A percentile compares a stretch with the other conserved stretches of the same genome.
These are phyloP conservation scores for Ammospiza caudacuta DNA, from an alignment of 2,113 vertebrate genomes.

Conservation along the genomic window DNA sequence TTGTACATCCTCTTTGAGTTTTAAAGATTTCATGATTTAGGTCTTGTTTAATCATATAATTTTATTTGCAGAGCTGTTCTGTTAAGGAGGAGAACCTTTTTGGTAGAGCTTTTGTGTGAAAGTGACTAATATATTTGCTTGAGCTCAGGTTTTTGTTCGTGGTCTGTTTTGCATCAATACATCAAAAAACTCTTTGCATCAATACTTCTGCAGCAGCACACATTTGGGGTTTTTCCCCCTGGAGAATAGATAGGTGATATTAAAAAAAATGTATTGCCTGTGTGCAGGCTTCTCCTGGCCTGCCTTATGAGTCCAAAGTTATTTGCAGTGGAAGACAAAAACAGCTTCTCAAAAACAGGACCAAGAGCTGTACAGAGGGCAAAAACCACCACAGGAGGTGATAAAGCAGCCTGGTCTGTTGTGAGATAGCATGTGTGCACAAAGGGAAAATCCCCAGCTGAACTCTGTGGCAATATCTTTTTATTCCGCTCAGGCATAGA, in stretches of 20 bases:
- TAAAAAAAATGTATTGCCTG: background rate
- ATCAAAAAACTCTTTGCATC: background rate
- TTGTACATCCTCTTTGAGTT: background rate
- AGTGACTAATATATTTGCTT: background rate
- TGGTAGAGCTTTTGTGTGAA: background rate
- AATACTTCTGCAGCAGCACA: background rate
- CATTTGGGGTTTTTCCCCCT: background rate
- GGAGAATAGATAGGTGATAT: background rate
- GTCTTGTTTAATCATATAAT: background rate
- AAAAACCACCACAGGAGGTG: background rate
- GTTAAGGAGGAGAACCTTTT: background rate
- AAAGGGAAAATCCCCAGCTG: background rate
- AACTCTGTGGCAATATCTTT: background rate
- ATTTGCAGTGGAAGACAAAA: background rate
- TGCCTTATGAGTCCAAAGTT: background rate
- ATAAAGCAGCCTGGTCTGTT: background rate
- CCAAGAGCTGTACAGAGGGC: background rate
- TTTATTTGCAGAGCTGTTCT: background rate
- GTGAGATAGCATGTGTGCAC: fast-evolving
- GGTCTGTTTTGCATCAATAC: background rate
- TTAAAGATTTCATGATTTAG: background rate
- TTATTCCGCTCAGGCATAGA: background rate
- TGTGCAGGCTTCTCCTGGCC: background rate
- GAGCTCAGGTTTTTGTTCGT: background rate
- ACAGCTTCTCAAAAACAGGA: background rate